A percentile compares a stretch with the other conserved stretches of the same genome.
Evolutionary conservation across 2,888 invertebrate species (phyloP).

Genomic region (Drosophila pseudotakahashii): DNA sequence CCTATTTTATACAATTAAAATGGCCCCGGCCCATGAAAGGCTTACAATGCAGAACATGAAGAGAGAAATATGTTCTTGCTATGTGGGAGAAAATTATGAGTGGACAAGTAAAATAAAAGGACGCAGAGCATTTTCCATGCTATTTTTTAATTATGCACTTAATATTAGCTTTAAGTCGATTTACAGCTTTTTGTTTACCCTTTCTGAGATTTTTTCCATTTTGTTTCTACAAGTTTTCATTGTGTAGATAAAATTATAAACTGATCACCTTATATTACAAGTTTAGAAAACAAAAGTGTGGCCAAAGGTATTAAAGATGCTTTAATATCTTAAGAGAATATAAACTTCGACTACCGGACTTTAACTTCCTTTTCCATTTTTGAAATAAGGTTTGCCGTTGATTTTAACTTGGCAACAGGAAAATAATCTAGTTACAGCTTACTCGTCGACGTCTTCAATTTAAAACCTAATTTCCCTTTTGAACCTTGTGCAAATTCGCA

Average conservation of each 20-base stretch:
- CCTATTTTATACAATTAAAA: neutral
- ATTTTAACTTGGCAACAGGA: slow-evolving; percentile 11
- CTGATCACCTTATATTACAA: no score
- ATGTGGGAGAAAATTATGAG: neutral
- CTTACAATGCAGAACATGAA: neutral
- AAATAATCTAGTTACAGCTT: slow-evolving; percentile 7
- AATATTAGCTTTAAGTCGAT: neutral
- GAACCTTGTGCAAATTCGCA: slow-evolving; percentile 7
- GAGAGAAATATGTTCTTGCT: neutral
- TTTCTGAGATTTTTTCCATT: no score
- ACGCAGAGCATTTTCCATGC: neutral
- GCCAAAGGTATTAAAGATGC: no score
- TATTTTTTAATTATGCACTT: neutral
- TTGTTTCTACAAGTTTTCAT: no score
- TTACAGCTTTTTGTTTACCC: neutral
- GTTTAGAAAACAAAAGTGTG: no score
- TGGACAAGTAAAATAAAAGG: neutral
- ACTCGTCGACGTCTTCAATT: slow-evolving; percentile 4
- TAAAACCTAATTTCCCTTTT: slow-evolving; percentile 22
- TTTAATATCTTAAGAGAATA: neutral
- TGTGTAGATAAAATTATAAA: no score
- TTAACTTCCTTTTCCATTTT: neutral
- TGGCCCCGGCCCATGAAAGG: neutral
- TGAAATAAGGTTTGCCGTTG: neutral
- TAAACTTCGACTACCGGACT: neutral